Evolutionary conservation across 1,140 invertebrate genomes (phyloP).

Genomic region (Euglossa dilemma): DNA sequence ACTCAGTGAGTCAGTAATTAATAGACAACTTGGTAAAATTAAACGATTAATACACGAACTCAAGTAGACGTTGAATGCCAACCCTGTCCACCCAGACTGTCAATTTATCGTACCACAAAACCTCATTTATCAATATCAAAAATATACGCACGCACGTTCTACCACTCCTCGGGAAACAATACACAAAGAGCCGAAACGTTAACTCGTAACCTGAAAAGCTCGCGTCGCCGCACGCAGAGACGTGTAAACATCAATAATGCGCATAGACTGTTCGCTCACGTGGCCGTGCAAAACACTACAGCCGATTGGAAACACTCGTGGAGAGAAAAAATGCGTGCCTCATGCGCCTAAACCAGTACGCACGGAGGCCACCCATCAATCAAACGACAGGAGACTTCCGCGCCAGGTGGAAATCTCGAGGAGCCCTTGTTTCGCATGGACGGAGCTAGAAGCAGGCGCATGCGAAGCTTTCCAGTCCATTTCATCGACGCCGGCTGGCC

Average conservation of each 20-base stretch:
- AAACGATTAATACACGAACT: too few relatives aligned
- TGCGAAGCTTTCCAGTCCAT: conserved; percentile 68
- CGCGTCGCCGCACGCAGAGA: neutral
- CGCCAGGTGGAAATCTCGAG: conserved; percentile 34
- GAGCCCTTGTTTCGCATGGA: conserved; percentile 22
- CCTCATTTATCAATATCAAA: too few relatives aligned
- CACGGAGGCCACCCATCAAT: neutral
- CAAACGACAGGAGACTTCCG: neutral
- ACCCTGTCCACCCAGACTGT: too few relatives aligned
- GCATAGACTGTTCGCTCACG: too few relatives aligned
- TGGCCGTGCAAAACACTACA: neutral
- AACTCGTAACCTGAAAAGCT: neutral
- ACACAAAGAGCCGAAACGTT: too few relatives aligned
- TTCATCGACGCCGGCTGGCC: conserved; percentile 61
- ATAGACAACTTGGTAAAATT: too few relatives aligned
- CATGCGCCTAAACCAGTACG: neutral
- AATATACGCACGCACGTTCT: too few relatives aligned
- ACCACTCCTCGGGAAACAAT: too few relatives aligned
- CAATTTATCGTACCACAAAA: too few relatives aligned
- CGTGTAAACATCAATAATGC: neutral
- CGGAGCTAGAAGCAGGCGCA: neutral
- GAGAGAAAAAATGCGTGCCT: neutral
- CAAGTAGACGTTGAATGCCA: too few relatives aligned
- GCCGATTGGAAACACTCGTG: neutral
- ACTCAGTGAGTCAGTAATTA: too few relatives aligned